A percentile compares a stretch with the other conserved stretches of the same genome.
These are phyloP conservation scores for Oithona nana DNA, from an alignment of 2,888 invertebrate species.

Conservation along the genomic window DNA sequence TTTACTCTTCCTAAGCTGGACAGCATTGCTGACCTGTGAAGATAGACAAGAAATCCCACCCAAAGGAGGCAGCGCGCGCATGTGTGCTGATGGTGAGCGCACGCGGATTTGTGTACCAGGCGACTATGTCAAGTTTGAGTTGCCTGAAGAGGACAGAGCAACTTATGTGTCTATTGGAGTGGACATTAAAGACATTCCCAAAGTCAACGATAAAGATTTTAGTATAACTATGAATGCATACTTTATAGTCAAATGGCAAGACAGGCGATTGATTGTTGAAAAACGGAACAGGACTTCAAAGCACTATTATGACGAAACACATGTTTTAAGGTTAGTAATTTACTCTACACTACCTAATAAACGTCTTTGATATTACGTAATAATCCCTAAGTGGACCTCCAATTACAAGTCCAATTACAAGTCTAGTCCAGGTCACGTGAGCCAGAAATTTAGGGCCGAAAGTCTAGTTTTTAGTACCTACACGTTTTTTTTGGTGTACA, in stretches of 20 bases:
- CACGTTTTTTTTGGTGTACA: no score
- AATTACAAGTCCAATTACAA: no score
- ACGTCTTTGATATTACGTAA: no score
- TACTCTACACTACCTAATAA: no score
- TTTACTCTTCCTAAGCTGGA: no score
- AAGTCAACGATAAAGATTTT: constrained; percentile 14
- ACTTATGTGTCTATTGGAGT: constrained; percentile 12
- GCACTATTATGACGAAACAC: no score
- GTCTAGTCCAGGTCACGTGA: no score
- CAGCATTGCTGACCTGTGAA: no score
- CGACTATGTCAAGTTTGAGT: constrained; percentile 11
- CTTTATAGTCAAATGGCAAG: constrained; percentile 17
- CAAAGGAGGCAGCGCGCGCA: not conserved
- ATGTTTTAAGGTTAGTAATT: no score
- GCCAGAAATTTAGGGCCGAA: no score
- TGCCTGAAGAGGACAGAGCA: constrained; percentile 11
- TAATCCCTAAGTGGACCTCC: not conserved
- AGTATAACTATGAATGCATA: constrained; percentile 15
- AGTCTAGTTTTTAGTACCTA: no score
- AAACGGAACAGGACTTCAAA: not conserved
- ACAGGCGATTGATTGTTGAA: constrained; percentile 2
- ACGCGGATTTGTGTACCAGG: constrained; percentile 11
- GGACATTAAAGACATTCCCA: constrained; percentile 17
- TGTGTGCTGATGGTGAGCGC: not conserved
- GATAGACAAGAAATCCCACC: no score